Evolutionary conservation across 2,888 invertebrate species (phyloP).

Genomic region (Andrena fulva): DNA sequence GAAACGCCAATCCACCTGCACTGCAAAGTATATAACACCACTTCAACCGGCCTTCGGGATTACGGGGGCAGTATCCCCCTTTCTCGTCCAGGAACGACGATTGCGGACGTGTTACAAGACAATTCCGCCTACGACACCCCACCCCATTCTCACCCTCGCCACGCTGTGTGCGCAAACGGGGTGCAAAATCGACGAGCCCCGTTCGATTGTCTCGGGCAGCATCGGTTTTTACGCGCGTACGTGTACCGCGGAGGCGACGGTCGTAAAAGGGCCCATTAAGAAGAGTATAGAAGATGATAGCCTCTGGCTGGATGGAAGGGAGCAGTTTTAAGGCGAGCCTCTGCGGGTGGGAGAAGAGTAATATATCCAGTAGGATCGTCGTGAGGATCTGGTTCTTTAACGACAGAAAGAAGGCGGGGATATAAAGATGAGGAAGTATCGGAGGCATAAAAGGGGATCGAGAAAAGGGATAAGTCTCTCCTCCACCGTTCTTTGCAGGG

Average conservation of each 20-base stretch:
- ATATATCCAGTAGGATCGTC: slow-evolving; percentile 28
- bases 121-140: too few species aligned
- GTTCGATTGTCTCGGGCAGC: not conserved
- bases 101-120: too few species aligned
- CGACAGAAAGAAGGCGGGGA: slow-evolving; percentile 51
- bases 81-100: too few species aligned
- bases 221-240: slow-evolving; percentile 30
- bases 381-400: slow-evolving; percentile 40
- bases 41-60: too few species aligned
- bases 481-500: not conserved
- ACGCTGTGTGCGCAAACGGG: not conserved
- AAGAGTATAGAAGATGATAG: slow-evolving; percentile 44
- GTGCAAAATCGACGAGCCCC: not conserved
- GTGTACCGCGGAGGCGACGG: slow-evolving; percentile 58
- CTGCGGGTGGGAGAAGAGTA: not conserved
- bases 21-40: too few species aligned
- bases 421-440: slow-evolving; percentile 62
- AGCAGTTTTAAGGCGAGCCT: slow-evolving; percentile 30
- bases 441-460: slow-evolving; percentile 51
- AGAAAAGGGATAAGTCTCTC: slow-evolving; percentile 15
- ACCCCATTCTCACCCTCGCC: not conserved
- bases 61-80: too few species aligned
- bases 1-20: too few species aligned
- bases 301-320: slow-evolving; percentile 33
- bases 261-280: slow-evolving; percentile 74